Evolutionary conservation across 1,140 invertebrate genomes (phyloP).

Genomic region (Belonocnema kinseyi): DNA sequence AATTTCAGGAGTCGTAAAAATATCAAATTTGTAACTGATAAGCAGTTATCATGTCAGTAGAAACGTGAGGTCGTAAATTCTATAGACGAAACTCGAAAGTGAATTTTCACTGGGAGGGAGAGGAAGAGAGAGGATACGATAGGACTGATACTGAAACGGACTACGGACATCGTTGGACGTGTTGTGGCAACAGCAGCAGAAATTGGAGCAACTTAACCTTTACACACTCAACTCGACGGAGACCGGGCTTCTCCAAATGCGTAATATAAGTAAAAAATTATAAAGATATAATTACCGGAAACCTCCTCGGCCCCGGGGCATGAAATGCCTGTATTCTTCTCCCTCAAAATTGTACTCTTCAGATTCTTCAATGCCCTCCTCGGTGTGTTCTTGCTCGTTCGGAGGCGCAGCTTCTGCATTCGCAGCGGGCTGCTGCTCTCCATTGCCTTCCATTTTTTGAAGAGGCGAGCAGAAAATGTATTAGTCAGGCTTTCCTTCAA

Average conservation of each 20-base stretch:
- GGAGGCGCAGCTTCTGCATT: constrained; percentile 35
- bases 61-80: too few relatives aligned
- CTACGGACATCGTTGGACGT: too few relatives aligned
- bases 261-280: constrained; percentile 19
- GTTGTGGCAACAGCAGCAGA: too few relatives aligned
- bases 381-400: constrained; percentile 67
- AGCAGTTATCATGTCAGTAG: too few relatives aligned
- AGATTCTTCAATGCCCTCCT: constrained; percentile 67
- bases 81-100: too few relatives aligned
- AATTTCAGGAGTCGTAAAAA: too few relatives aligned
- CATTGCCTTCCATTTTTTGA: constrained; percentile 24
- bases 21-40: too few relatives aligned
- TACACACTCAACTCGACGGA: background rate
- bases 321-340: constrained; percentile 72
- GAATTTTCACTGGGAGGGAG: too few relatives aligned
- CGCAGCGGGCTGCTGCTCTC: constrained; percentile 30
- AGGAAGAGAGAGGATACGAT: too few relatives aligned
- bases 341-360: constrained; percentile 70
- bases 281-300: constrained; percentile 62
- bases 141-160: too few relatives aligned
- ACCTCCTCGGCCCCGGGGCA: constrained; percentile 69
- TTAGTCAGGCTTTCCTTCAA: constrained; percentile 26
- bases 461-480: background rate
- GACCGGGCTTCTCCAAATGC: background rate
- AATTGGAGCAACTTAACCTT: background rate